These are phyloP conservation scores for Denticeps clupeoides DNA, from an alignment of 2,797 vertebrate species.

Conservation along the genomic window DNA sequence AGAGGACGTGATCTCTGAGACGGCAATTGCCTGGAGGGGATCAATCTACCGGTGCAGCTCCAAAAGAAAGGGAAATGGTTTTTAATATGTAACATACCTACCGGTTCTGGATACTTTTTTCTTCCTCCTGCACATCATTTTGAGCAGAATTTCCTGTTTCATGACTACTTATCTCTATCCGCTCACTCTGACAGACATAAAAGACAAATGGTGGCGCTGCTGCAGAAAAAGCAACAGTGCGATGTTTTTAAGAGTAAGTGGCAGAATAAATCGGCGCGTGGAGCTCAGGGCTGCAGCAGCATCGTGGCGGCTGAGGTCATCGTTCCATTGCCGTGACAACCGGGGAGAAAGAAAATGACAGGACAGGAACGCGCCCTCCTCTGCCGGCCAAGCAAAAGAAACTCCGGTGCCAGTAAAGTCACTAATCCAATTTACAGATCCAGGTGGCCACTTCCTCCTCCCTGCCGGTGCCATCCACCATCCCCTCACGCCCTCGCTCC, in stretches of 20 bases:
- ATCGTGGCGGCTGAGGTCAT: not conserved
- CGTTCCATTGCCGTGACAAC: not conserved
- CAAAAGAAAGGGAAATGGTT: too few species aligned
- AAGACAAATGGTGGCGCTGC: too few species aligned
- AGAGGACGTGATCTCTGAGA: slow-evolving; percentile 31
- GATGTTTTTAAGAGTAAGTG: too few species aligned
- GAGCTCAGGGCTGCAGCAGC: not conserved
- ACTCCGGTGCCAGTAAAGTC: not conserved
- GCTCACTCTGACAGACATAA: too few species aligned
- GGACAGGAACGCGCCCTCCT: not conserved
- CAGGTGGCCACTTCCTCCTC: slow-evolving; percentile 3
- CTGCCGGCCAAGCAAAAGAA: not conserved
- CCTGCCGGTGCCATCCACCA: not conserved
- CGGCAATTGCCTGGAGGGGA: slow-evolving; percentile 7
- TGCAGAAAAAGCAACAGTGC: too few species aligned
- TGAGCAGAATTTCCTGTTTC: too few species aligned
- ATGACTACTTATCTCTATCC: too few species aligned
- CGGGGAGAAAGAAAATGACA: not conserved
- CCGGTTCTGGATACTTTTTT: too few species aligned
- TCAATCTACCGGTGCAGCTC: too few species aligned
- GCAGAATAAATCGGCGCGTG: too few species aligned
- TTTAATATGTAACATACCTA: too few species aligned
- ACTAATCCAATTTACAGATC: not conserved
- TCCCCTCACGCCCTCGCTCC: slow-evolving; percentile 17
- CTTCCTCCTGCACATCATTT: too few species aligned